phyloP scores from a whole-genome alignment of 2,113 vertebrate genomes.

The Coptodon bakossiorum region DNA sequence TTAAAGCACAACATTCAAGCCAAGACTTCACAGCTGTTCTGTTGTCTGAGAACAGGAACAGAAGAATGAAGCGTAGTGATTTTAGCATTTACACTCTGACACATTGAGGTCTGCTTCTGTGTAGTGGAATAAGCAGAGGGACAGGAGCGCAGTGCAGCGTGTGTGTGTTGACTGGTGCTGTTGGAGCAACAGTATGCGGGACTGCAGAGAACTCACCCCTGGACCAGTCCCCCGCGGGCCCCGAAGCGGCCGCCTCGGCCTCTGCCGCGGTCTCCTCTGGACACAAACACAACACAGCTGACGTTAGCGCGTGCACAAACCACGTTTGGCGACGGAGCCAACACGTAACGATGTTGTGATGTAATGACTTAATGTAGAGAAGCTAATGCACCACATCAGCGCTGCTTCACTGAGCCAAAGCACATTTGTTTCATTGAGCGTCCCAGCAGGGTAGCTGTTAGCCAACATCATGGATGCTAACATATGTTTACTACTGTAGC shows the following conservation, averaged over 20 bases:
- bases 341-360: neutral
- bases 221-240: slow-evolving; percentile 82
- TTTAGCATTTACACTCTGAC: neutral
- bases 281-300: slow-evolving; percentile 14
- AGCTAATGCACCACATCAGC: neutral
- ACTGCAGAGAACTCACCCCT: slow-evolving; percentile 74
- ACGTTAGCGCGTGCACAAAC: neutral
- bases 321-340: neutral
- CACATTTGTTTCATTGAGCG: neutral
- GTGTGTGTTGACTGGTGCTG: neutral
- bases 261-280: slow-evolving; percentile 87
- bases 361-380: neutral
- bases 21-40: neutral
- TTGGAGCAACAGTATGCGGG: neutral
- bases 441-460: neutral
- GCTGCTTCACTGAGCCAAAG: neutral
- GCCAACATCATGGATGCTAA: neutral
- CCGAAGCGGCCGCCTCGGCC: slow-evolving; percentile 88
- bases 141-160: neutral
- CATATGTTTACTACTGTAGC: neutral
- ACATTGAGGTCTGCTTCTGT: neutral
- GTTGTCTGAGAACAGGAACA: neutral
- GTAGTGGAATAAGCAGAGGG: neutral
- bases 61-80: accelerated
- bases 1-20: accelerated